These are phyloP conservation scores for Sebastes hubbsi DNA, from an alignment of 2,797 vertebrate species.

Conservation along the genomic window DNA sequence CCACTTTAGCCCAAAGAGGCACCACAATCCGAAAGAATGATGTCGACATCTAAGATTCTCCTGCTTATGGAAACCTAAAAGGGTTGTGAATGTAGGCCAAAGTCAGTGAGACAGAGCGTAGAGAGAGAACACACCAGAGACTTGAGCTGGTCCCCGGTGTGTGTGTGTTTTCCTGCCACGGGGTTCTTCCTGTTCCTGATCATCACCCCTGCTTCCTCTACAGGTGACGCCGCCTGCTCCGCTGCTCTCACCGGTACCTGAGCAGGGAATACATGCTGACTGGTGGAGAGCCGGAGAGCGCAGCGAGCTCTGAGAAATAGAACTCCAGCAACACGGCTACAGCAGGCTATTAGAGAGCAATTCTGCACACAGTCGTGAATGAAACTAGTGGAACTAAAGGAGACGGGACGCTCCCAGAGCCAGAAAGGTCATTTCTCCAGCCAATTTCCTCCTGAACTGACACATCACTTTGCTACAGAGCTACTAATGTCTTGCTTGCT, in stretches of 20 bases:
- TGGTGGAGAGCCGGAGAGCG: not conserved
- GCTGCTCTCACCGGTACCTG: slow-evolving; percentile 15
- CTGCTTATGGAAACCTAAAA: slow-evolving; percentile 17
- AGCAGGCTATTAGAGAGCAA: not conserved
- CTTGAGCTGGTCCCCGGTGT: slow-evolving; percentile 31
- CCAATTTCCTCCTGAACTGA: not conserved
- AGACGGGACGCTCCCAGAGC: not conserved
- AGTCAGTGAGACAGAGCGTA: slow-evolving; percentile 32
- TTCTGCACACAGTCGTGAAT: not conserved
- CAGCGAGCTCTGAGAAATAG: not conserved
- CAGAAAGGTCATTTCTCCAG: not conserved
- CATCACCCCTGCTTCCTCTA: slow-evolving; percentile 31
- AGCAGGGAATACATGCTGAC: slow-evolving; percentile 8
- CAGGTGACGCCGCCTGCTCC: slow-evolving; percentile 30
- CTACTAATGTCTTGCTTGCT: not conserved
- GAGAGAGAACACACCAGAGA: slow-evolving; percentile 14
- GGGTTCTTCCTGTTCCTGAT: slow-evolving; percentile 39
- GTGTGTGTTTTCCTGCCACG: slow-evolving; percentile 19
- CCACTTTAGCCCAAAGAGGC: not conserved
- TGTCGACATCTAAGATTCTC: slow-evolving; percentile 26
- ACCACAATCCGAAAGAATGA: not conserved
- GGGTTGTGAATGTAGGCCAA: slow-evolving; percentile 55
- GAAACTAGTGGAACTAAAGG: not conserved
- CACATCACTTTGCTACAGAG: not conserved
- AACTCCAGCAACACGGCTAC: not conserved